phyloP scores from a whole-genome alignment of 30 jellyfish, hydroid and myxozoan species.

The Clytia hemisphaerica region DNA sequence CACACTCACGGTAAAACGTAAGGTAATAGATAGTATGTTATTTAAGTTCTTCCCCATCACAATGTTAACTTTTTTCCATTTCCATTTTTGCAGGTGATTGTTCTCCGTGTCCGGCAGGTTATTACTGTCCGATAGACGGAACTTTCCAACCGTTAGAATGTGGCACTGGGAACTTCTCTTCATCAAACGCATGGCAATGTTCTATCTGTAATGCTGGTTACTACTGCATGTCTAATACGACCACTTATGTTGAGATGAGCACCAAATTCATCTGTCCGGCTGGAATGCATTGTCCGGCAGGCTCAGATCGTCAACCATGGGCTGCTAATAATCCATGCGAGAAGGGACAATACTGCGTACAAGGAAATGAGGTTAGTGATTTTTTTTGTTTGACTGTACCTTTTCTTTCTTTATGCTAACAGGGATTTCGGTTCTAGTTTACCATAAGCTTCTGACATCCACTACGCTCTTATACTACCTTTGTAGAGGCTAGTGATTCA shows the following conservation, averaged over 20 bases:
- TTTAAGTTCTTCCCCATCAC: no score
- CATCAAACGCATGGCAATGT: constrained; percentile 74
- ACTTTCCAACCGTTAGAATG: constrained; percentile 76
- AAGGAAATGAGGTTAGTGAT: constrained; percentile 74
- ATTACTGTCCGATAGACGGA: constrained; percentile 68
- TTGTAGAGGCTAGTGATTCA: no score
- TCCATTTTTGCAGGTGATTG: constrained; percentile 74
- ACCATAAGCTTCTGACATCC: no score
- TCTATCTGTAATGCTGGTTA: constrained; percentile 72
- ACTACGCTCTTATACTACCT: no score
- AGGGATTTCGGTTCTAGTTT: no score
- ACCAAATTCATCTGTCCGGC: constrained; percentile 79
- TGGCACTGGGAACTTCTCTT: constrained; percentile 63
- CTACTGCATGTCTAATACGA: constrained; percentile 69
- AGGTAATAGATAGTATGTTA: no score
- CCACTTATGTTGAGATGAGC: constrained; percentile 61
- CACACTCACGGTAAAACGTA: no score
- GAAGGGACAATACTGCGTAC: constrained; percentile 77
- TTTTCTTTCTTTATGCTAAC: no score
- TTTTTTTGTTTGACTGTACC: neutral
- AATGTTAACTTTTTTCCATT: no score
- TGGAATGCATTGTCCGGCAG: constrained; percentile 91
- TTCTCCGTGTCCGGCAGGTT: constrained; percentile 73
- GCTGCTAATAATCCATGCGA: constrained; percentile 62
- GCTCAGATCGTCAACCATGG: constrained; percentile 71